phyloP scores from a whole-genome alignment of 2,888 invertebrate species.

The Hipparchia sbordonii region DNA sequence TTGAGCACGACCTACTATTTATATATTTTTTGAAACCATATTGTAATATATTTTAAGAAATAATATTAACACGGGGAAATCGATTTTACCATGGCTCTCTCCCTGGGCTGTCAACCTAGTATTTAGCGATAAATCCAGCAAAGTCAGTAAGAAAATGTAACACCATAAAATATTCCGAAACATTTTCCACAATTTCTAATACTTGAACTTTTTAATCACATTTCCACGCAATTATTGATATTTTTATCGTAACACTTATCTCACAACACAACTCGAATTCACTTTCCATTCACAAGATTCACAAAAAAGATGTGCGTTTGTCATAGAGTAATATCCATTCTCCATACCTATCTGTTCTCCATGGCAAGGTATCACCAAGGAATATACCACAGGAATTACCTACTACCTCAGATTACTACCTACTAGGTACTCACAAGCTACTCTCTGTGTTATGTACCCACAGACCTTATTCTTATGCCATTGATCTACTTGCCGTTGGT shows the following conservation, averaged over 20 bases:
- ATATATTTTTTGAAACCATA: neutral
- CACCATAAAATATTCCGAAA: slow-evolving; percentile 83
- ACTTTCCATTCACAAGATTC: slow-evolving; percentile 45
- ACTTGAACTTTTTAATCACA: slow-evolving; percentile 65
- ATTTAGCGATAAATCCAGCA: slow-evolving; percentile 86
- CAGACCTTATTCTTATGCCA: too few species aligned
- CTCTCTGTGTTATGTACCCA: too few species aligned
- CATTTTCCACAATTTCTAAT: slow-evolving; percentile 68
- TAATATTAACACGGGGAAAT: slow-evolving; percentile 49
- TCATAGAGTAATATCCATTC: too few species aligned
- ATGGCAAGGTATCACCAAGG: too few species aligned
- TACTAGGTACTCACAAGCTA: too few species aligned
- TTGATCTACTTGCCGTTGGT: too few species aligned
- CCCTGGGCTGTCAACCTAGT: slow-evolving; percentile 88
- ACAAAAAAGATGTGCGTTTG: slow-evolving; percentile 38
- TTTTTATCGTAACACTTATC: slow-evolving; percentile 44
- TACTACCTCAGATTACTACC: too few species aligned
- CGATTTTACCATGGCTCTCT: slow-evolving; percentile 88
- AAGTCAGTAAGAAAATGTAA: slow-evolving; percentile 86
- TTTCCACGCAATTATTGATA: slow-evolving; percentile 59
- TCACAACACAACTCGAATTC: slow-evolving; percentile 5
- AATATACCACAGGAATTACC: too few species aligned
- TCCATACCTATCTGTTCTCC: too few species aligned
- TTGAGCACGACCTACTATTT: neutral
- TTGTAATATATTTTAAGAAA: neutral